Base-by-base conservation (phyloP, 2,113 vertebrate genomes). In the Acanthisitta chloris region DNA sequence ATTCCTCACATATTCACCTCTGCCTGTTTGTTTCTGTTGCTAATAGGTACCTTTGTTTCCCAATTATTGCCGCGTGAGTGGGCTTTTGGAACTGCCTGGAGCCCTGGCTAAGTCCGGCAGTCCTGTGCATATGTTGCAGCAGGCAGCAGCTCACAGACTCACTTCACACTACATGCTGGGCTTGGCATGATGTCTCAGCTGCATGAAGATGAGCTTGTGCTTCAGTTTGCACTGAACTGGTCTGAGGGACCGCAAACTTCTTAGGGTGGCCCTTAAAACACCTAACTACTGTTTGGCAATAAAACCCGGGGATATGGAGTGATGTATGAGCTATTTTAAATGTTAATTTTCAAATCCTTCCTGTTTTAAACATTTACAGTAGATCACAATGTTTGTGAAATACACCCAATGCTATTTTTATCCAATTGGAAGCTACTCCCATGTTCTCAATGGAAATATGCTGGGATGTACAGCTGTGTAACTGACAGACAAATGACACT, bases 81-180 rank as follows among this genome's bases (percentile, higher is more conserved):
- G 40, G 62, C 24, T 92, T 88, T 88, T 33, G 86, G 40, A 64
- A 17, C 18, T 36, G 62, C 54, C 36, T 16, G 86, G 28, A 87
- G 81, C 38, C 36, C 29, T 69, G 19, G 24, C n/a, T 46, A 5
- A 36, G 62, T 36, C 38, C 17, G 10, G 6, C 52, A 67, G 21
- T 31, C 28, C 36, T 45, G 21, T 65, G 64, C 0, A 1, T 21
- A 6, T 4, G 21, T 33, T 49, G 19, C 58, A 80, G 40, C 42
- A 43, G 36, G 57, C 79, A 64, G 51, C 0, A 5, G 57, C 9
- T 86, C 54, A 25, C 38, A 48, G 40, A 6, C 25, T 51, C 24
- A 2, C 14, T 51, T 38, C 57, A n/a, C 2, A 0, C 74, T 20
- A 1, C 36, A 2, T 0, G 0, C 51, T 23, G 26, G 62, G 48